Evolutionary conservation across 1,140 invertebrate species (phyloP).

Genomic region (Caenorhabditis inopinata): DNA sequence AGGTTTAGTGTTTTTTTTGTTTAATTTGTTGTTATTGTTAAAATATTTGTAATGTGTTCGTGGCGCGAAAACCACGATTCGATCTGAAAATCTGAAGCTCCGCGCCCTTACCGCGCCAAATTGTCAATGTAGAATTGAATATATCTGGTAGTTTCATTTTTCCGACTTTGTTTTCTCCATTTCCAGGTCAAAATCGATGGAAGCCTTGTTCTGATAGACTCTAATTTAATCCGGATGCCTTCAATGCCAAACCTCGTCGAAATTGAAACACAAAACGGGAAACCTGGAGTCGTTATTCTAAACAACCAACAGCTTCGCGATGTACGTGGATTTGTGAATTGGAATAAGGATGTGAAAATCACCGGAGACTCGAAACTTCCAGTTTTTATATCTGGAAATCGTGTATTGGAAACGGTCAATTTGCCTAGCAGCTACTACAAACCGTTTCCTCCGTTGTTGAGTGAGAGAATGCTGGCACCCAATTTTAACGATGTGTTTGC

Average conservation of each 20-base stretch:
- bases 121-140: too few relatives aligned
- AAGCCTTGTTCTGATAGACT: not conserved
- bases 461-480: not conserved
- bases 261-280: not conserved
- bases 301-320: not conserved
- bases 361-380: not conserved
- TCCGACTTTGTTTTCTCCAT: not conserved
- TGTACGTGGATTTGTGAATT: constrained; percentile 9
- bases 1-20: too few relatives aligned
- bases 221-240: not conserved
- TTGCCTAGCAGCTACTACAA: not conserved
- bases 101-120: too few relatives aligned
- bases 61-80: too few relatives aligned
- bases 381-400: constrained; percentile 5
- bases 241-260: not conserved
- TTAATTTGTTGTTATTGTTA: too few relatives aligned
- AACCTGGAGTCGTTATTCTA: not conserved
- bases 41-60: too few relatives aligned
- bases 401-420: not conserved
- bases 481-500: not conserved
- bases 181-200: not conserved
- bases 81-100: too few relatives aligned
- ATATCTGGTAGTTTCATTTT: too few relatives aligned
- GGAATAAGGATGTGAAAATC: not conserved
- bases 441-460: not conserved